These are phyloP conservation scores for Mormoops blainvillei DNA, from an alignment of 2,113 vertebrate species.

Conservation along the genomic window DNA sequence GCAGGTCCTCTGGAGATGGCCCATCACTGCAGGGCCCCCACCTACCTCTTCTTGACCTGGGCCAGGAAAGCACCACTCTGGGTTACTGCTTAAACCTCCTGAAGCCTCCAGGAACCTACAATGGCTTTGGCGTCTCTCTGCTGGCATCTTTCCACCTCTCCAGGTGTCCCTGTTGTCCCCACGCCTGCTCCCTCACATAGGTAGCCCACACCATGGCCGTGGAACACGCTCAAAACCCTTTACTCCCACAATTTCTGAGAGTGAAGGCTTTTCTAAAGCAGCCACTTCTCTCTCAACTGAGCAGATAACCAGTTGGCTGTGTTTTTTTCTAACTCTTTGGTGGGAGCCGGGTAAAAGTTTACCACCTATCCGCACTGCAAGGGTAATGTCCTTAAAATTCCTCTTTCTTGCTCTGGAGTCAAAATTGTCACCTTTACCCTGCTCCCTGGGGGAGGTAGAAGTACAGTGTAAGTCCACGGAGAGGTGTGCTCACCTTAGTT, in stretches of 20 bases:
- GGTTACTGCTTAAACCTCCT: neutral
- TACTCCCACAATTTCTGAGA: neutral
- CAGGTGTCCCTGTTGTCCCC: neutral
- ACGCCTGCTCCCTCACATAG: neutral
- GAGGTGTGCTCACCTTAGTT: neutral
- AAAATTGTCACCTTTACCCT: neutral
- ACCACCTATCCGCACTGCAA: too few relatives aligned
- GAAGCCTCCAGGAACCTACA: neutral
- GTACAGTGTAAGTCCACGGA: neutral
- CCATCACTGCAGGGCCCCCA: accelerated
- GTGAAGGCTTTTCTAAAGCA: neutral
- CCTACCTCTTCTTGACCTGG: neutral
- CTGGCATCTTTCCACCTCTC: neutral
- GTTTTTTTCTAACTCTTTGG: neutral
- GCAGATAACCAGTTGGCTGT: neutral
- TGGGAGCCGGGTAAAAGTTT: neutral
- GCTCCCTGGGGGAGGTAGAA: neutral
- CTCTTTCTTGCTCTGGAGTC: neutral
- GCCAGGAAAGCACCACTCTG: neutral
- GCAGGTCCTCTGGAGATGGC: neutral
- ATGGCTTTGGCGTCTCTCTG: neutral
- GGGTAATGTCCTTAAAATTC: neutral
- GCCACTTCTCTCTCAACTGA: neutral
- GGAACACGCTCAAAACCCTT: too few relatives aligned
- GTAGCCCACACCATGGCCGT: accelerated